Base-by-base conservation (phyloP, 2,888 invertebrate genomes). In the Beris morrisii region DNA sequence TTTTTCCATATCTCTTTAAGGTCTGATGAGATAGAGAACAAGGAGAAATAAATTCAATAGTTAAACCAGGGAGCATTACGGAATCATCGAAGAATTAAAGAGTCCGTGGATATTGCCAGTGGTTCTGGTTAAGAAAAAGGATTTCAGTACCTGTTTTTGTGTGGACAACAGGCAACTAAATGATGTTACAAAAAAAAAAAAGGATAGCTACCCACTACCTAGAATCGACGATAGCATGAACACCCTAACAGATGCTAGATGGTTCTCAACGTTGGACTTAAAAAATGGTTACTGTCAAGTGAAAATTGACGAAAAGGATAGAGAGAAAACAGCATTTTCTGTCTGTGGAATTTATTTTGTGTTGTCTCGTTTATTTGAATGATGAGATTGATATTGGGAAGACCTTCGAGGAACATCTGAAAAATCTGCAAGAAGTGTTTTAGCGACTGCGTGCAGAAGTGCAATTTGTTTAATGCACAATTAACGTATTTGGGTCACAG, bases 241-340 rank as follows among this genome's bases (percentile, higher is more conserved):
- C 28, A 70, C 70, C 1, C 50, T 73, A 15, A 61, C 69, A 0
- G 72, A 67, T 3, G 65, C 71, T 1, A 67, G 64, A 43, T 69
- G 68, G 65, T 73, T 73, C 61, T 70, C 70, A 0, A 71, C 70
- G 5, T 61, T 73, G 22, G 69, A 71, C n/a, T 54, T 71, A 12
- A 68, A 69, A 38, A 70, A 70, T 46, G 73, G 70, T 1, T 70
- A 70, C 44, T 68, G 68, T 65, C 67, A 69, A 31, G 66, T 69
- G 4, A 66, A 65, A 12, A 66, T 69, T 13, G 65, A 53, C 1
- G 46, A 61, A 0, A 52, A 53, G 0, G 72, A 73, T 32, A 67
- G 67, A 63, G 69, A 73, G 54, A 72, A 73, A 55, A 73, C 72
- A 6, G 73, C 72, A n/a, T 73, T 73, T 48, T 61, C 70, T n/a